phyloP scores from a whole-genome alignment of 1,140 invertebrate species.

The Macrotrachela quadricornifera region DNA sequence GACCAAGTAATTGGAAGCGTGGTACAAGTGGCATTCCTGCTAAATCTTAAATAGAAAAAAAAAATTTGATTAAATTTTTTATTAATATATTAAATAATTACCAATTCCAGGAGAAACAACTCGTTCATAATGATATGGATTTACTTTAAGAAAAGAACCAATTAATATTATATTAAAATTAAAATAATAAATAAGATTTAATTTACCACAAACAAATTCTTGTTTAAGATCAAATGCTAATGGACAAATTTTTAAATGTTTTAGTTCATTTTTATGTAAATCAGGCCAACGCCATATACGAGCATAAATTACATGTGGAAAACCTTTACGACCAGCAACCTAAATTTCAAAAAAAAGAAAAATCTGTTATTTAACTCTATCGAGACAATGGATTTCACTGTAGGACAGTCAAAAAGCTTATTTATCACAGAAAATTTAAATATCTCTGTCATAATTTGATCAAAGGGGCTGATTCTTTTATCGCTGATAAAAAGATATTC shows the following conservation, averaged over 20 bases:
- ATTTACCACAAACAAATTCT: conserved; percentile 64
- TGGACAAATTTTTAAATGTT: conserved; percentile 87
- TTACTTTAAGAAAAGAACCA: conserved; percentile 20
- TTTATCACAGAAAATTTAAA: too few species aligned
- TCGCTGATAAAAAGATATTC: too few species aligned
- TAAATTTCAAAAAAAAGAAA: too few species aligned
- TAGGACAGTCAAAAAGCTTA: too few species aligned
- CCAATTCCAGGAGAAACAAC: conserved; percentile 88
- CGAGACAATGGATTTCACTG: too few species aligned
- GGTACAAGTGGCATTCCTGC: background rate
- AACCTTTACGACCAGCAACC: conserved; percentile 81
- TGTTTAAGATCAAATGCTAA: conserved; percentile 39
- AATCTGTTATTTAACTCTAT: too few species aligned
- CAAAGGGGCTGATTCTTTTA: too few species aligned
- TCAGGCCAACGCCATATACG: conserved; percentile 97
- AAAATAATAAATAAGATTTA: too few species aligned
- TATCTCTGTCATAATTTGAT: too few species aligned
- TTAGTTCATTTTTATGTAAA: conserved; percentile 93
- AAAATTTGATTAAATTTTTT: background rate
- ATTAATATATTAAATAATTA: conserved; percentile 10
- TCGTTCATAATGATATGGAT: conserved; percentile 96
- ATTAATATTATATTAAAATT: too few species aligned
- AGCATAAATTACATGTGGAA: conserved; percentile 98
- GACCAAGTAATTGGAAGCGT: background rate
- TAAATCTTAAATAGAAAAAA: background rate